A percentile compares a stretch with the other conserved stretches of the same genome.
Conservation (phyloP, 2,797 vertebrate species). For the Enteromius trimaculatus region DNA sequence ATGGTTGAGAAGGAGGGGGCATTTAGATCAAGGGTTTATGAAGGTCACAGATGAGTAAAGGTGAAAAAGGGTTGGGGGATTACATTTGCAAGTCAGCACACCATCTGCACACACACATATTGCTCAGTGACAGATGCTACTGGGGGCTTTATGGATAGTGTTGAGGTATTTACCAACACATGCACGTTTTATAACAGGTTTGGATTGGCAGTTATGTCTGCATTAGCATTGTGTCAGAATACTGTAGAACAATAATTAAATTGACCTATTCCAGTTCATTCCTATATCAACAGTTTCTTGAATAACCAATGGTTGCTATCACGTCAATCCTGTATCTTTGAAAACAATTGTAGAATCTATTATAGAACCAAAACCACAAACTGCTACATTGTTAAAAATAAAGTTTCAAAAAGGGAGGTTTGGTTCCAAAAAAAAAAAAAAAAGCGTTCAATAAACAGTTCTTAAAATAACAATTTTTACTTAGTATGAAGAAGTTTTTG, state of each 20-base stretch:
- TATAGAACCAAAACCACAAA: neutral
- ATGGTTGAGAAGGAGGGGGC: slow-evolving; percentile 9
- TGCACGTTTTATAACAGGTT: slow-evolving; percentile 24
- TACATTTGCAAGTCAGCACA: slow-evolving; percentile 31
- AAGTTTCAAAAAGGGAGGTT: neutral
- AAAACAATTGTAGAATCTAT: neutral
- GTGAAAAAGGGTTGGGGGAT: slow-evolving; percentile 27
- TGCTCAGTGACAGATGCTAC: slow-evolving; percentile 38
- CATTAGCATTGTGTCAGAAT: neutral
- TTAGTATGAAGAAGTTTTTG: neutral
- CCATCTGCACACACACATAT: slow-evolving; percentile 38
- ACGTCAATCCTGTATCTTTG: neutral
- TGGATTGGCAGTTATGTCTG: slow-evolving; percentile 48
- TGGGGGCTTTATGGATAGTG: neutral
- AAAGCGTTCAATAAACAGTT: neutral
- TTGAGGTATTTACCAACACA: slow-evolving; percentile 44
- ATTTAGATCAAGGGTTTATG: slow-evolving; percentile 21
- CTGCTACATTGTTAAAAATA: neutral
- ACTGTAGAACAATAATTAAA: neutral
- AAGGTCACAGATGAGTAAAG: slow-evolving; percentile 44
- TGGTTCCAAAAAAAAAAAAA: neutral
- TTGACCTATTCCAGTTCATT: neutral
- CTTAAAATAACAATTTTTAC: neutral
- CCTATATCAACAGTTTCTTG: neutral
- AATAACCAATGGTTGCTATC: neutral